These are phyloP conservation scores for Cotesia glomerata DNA, from an alignment of 1,140 invertebrate genomes.

Conservation along the genomic window DNA sequence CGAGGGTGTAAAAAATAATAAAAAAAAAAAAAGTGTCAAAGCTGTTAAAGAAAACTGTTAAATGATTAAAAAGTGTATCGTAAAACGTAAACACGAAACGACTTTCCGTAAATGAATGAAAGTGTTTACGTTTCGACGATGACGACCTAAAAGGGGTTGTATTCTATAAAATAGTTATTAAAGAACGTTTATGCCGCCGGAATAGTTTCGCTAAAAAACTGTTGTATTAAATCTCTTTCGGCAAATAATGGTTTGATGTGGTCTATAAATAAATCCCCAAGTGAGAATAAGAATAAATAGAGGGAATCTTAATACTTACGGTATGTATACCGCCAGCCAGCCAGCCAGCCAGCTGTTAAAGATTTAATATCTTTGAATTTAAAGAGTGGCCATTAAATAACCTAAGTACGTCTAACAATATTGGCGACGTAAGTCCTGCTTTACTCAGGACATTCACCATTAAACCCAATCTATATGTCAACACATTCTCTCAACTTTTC, in stretches of 20 bases:
- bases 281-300: neutral
- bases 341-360: neutral
- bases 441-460: neutral
- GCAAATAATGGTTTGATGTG: neutral
- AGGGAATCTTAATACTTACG: too few relatives aligned
- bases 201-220: neutral
- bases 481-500: too few relatives aligned
- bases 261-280: neutral
- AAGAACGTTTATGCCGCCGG: too few relatives aligned
- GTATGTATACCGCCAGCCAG: neutral
- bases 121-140: too few relatives aligned
- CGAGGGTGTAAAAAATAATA: too few relatives aligned
- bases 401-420: neutral
- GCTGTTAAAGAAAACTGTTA: too few relatives aligned
- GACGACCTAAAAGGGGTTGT: neutral
- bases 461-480: neutral
- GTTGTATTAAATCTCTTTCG: slow-evolving; percentile 1
- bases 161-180: neutral
- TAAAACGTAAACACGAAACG: too few relatives aligned
- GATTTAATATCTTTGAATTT: slow-evolving; percentile 3
- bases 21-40: too few relatives aligned
- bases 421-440: neutral
- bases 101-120: too few relatives aligned
- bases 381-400: slow-evolving; percentile 17
- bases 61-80: too few relatives aligned